Conservation (phyloP, 2,113 vertebrate genomes). For the Podocnemis expansa region DNA sequence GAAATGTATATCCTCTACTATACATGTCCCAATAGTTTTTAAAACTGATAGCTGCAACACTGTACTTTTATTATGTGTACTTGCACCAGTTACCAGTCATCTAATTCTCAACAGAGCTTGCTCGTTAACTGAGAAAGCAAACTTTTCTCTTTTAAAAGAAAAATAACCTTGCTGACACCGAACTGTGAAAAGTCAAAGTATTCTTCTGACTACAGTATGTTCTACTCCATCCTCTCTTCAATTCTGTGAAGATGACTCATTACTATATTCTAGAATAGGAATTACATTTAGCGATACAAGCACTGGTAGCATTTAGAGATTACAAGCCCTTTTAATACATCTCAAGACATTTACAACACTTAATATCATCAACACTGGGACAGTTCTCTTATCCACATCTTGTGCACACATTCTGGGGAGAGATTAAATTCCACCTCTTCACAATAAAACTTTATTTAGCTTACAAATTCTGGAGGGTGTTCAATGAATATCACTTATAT, state of each 20-base stretch:
- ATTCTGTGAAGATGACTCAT: slow-evolving; percentile 35
- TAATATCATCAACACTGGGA: slow-evolving; percentile 35
- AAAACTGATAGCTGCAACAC: slow-evolving; percentile 53
- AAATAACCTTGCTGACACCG: neutral
- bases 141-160: slow-evolving; percentile 10
- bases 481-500: slow-evolving; percentile 4
- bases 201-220: neutral
- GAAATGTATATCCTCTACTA: slow-evolving; percentile 33
- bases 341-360: slow-evolving; percentile 1
- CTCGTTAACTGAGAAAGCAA: slow-evolving; percentile 45
- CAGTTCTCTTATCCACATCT: slow-evolving; percentile 44
- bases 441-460: neutral
- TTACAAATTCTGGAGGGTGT: neutral
- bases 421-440: slow-evolving; percentile 43
- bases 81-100: slow-evolving; percentile 19
- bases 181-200: slow-evolving; percentile 4
- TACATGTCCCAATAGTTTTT: slow-evolving; percentile 53
- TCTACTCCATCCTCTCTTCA: slow-evolving; percentile 16
- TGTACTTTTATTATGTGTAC: slow-evolving; percentile 41
- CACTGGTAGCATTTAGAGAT: slow-evolving; percentile 52
- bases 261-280: slow-evolving; percentile 51
- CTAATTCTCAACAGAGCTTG: slow-evolving; percentile 37
- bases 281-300: slow-evolving; percentile 54
- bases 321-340: slow-evolving; percentile 12
- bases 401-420: slow-evolving; percentile 39